Conservation (phyloP, 2,888 invertebrate species). For the Xestia sexstrigata region DNA sequence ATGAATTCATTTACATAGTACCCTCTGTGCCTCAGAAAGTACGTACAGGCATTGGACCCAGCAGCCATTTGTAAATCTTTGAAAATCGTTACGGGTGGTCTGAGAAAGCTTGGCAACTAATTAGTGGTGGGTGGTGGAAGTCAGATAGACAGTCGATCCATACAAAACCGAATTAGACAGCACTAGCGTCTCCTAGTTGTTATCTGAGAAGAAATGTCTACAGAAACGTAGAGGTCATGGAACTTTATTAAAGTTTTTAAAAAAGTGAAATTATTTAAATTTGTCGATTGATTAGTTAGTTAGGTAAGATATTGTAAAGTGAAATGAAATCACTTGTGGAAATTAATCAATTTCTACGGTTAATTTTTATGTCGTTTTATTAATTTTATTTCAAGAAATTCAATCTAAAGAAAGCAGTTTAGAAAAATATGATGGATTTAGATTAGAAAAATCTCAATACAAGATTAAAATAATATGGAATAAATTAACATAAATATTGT, state of each 20-base stretch:
- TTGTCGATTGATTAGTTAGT: background rate
- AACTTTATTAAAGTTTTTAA: too few relatives aligned
- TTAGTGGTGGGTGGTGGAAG: background rate
- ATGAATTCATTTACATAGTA: too few relatives aligned
- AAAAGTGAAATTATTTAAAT: background rate
- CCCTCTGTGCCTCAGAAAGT: too few relatives aligned
- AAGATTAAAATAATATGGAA: background rate
- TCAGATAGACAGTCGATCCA: background rate
- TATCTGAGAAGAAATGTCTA: background rate
- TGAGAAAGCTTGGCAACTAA: background rate
- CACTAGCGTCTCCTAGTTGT: background rate
- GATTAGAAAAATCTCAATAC: slow-evolving; percentile 2
- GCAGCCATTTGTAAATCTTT: too few relatives aligned
- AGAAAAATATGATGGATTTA: background rate
- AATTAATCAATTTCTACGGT: background rate
- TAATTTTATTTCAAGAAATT: background rate
- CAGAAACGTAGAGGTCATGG: background rate
- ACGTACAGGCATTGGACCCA: too few relatives aligned
- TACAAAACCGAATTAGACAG: background rate
- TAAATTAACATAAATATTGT: slow-evolving; percentile 2
- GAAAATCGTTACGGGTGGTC: background rate
- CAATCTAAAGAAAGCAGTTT: background rate
- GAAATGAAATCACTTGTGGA: too few relatives aligned
- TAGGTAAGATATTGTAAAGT: background rate
- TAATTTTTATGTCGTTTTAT: background rate